A percentile compares a stretch with the other conserved stretches of the same genome.
Evolutionary conservation across 2,888 invertebrate genomes (phyloP).

Genomic region (Diaprepes abbreviatus): DNA sequence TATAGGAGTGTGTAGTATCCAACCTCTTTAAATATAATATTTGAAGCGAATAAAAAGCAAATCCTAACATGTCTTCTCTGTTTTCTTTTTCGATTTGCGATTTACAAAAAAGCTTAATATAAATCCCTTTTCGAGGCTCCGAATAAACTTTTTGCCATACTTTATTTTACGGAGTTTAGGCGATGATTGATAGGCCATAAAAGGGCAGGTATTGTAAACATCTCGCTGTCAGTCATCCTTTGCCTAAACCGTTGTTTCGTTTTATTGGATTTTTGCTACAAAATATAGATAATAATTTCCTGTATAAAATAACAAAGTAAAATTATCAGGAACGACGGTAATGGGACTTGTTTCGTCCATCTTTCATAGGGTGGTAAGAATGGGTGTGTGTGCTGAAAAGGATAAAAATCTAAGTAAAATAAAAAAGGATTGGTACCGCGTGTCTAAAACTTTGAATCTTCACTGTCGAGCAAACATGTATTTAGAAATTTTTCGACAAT

Average conservation of each 20-base stretch:
- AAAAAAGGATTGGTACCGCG: no score
- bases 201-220: background rate
- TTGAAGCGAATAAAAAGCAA: slow-evolving; percentile 14
- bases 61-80: slow-evolving; percentile 11
- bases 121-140: slow-evolving; percentile 4
- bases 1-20: background rate
- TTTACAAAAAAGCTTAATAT: slow-evolving; percentile 14
- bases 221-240: slow-evolving; percentile 18
- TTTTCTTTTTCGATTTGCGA: slow-evolving; percentile 14
- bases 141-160: slow-evolving; percentile 17
- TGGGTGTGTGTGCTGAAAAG: no score
- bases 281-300: slow-evolving; percentile 3
- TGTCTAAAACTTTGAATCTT: no score
- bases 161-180: slow-evolving; percentile 20
- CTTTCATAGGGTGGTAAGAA: no score
- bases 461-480: no score
- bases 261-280: slow-evolving; percentile 19
- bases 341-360: no score
- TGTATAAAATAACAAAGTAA: background rate
- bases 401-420: no score
- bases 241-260: slow-evolving; percentile 22
- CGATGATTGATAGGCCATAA: background rate
- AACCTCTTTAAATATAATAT: background rate
- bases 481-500: no score
- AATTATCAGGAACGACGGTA: no score